Evolutionary conservation across 2,888 invertebrate genomes (phyloP), one percentile per base, ranked within the genome.

Genomic region (Blastobasis adustella): DNA sequence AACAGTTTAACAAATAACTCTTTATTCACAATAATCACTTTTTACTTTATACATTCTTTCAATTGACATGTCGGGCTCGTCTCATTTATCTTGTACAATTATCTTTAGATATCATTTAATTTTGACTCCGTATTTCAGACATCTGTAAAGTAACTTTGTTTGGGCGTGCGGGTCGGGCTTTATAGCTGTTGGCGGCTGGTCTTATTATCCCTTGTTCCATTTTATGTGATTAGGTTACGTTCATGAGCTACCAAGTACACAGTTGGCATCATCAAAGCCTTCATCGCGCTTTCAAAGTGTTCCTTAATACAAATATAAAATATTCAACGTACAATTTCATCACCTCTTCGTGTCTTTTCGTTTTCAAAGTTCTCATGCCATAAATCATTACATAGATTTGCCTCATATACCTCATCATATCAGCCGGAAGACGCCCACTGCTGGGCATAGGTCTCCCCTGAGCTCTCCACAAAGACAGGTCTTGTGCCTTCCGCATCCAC

Each of bases 31-130:
- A 70, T 79, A 76, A 71, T 66, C 71, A 66, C 66, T 66, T 73
- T 77, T 75, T 59, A 77, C 73, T 83, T 77, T 84, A 76, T 83
- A 84, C 84, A 85, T 65, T 79, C 79, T 70, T 76, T 81, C 82
- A 86, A 87, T 87, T 87, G 87, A 87, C 87, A 81, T 82, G 68
- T 83, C 79, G 85, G 87, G 87, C 79, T 72, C 79, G 77, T 86
- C 80, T 67, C 79, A 60, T 73, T 65, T 42, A 71, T 80, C 82
- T 82, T 83, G 79, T 84, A 87, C 83, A 84, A 79, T 79, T 79
- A 82, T 66, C 70, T 76, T 73, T 73, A 67, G 67, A 66, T 62
- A 56, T 55, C 54, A 57, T 72, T 69, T 71, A 73, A 68, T 71
- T 73, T 76, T 69, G 66, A 66, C 58, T 70, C 56, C 52, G 42